Conservation (phyloP, 2,888 invertebrate genomes). For the Epirrita christyi region DNA sequence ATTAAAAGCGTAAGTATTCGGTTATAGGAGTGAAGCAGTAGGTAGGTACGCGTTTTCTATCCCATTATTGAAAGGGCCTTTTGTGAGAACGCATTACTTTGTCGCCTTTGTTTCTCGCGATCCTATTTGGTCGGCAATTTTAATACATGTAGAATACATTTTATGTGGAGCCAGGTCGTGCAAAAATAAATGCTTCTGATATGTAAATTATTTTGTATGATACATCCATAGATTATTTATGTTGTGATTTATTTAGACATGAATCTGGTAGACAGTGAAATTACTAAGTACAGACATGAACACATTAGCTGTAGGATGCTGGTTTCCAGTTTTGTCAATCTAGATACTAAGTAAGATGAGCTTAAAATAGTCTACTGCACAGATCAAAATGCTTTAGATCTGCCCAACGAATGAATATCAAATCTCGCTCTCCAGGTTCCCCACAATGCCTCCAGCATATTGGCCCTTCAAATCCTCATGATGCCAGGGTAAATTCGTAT, state of each 20-base stretch:
- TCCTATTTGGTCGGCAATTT: constrained; percentile 17
- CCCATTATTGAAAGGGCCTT: constrained; percentile 29
- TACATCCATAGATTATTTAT: no score
- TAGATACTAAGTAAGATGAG: no score
- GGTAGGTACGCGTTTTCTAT: constrained; percentile 27
- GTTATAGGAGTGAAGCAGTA: constrained; percentile 27
- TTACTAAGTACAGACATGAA: no score
- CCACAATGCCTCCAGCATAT: constrained; percentile 15
- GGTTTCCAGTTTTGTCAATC: no score
- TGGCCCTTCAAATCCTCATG: constrained; percentile 29
- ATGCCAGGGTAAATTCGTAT: constrained; percentile 21
- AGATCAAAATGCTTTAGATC: constrained; percentile 4
- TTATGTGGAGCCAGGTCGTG: no score
- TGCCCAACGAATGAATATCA: constrained; percentile 6
- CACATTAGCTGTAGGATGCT: no score
- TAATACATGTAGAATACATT: background rate
- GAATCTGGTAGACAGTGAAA: no score
- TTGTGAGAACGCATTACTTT: constrained; percentile 25
- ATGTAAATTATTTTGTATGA: no score
- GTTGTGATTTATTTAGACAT: no score
- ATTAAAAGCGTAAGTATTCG: constrained; percentile 28
- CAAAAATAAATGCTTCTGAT: background rate
- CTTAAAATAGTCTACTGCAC: background rate
- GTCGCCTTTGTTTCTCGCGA: constrained; percentile 20
- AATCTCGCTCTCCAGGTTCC: constrained; percentile 2